These are phyloP conservation scores for Drosophila navojoa DNA, from an alignment of 1,140 invertebrate genomes.

Conservation along the genomic window DNA sequence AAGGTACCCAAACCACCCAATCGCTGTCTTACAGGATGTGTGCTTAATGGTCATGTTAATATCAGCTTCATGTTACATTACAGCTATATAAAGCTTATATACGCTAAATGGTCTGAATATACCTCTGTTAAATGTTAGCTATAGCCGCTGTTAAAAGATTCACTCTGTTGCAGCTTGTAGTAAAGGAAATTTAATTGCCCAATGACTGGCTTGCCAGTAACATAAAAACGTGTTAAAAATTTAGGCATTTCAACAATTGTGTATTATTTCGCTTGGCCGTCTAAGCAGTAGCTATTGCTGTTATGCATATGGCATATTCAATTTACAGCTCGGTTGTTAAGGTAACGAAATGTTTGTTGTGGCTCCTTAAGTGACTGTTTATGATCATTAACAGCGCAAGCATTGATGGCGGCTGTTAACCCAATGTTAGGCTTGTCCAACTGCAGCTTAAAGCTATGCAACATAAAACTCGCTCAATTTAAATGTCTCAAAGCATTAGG, in stretches of 20 bases:
- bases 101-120: too few species aligned
- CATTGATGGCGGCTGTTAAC: background rate
- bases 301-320: background rate
- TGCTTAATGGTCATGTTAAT: constrained; percentile 3
- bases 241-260: too few species aligned
- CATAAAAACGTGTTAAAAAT: too few species aligned
- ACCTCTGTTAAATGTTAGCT: background rate
- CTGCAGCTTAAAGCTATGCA: background rate
- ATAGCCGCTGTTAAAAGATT: too few species aligned
- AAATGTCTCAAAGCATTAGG: background rate
- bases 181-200: background rate
- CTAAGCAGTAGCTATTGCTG: background rate
- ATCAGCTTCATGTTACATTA: background rate
- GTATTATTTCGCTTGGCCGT: too few species aligned
- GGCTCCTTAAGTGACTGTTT: too few species aligned
- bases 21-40: background rate
- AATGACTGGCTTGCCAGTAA: background rate
- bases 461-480: background rate
- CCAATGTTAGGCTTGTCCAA: background rate
- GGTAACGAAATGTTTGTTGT: too few species aligned
- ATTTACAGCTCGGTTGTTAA: too few species aligned
- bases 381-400: background rate
- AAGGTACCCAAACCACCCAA: background rate
- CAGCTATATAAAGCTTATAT: background rate
- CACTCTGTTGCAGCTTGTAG: too few species aligned